Conservation (phyloP, 2,113 vertebrate genomes). For the Phrynosoma blainvillii region DNA sequence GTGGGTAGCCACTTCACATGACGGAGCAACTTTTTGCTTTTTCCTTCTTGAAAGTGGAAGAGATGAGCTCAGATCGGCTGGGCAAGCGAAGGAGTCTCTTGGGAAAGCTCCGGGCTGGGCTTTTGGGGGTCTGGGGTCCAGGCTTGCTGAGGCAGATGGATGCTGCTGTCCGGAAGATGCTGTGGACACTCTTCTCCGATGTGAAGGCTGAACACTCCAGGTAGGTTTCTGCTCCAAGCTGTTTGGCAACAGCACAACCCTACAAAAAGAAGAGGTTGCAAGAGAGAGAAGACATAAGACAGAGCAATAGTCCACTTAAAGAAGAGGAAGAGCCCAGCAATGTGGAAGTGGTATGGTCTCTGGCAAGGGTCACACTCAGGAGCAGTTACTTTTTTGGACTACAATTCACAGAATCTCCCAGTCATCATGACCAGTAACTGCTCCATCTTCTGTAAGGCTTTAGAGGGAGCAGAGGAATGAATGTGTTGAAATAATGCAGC, state of each 20-base stretch:
- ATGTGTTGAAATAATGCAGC: too few species aligned
- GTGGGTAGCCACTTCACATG: slow-evolving; percentile 82
- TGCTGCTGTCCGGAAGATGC: slow-evolving; percentile 88
- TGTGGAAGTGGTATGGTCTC: too few species aligned
- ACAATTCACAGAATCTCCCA: too few species aligned
- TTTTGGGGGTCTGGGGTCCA: slow-evolving; percentile 72
- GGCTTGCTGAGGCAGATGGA: slow-evolving; percentile 85
- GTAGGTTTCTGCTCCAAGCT: slow-evolving; percentile 90
- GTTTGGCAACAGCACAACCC: slow-evolving; percentile 88
- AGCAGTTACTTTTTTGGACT: too few species aligned
- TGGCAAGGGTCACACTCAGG: too few species aligned
- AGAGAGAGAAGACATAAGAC: rapidly evolving
- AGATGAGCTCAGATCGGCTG: slow-evolving; percentile 88
- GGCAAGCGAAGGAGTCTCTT: slow-evolving; percentile 91
- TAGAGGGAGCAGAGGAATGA: not conserved
- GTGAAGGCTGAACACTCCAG: slow-evolving; percentile 96
- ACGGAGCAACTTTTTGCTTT: slow-evolving; percentile 92
- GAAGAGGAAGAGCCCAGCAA: too few species aligned
- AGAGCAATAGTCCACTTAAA: too few species aligned
- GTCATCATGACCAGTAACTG: too few species aligned
- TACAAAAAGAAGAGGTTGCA: slow-evolving; percentile 48
- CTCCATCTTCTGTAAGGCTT: not conserved
- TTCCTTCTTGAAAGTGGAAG: slow-evolving; percentile 91
- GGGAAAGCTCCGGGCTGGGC: slow-evolving; percentile 86
- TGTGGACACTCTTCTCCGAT: slow-evolving; percentile 94